These are phyloP conservation scores for Bryconaethiops microstoma DNA, from an alignment of 2,797 vertebrate genomes.

Conservation along the genomic window DNA sequence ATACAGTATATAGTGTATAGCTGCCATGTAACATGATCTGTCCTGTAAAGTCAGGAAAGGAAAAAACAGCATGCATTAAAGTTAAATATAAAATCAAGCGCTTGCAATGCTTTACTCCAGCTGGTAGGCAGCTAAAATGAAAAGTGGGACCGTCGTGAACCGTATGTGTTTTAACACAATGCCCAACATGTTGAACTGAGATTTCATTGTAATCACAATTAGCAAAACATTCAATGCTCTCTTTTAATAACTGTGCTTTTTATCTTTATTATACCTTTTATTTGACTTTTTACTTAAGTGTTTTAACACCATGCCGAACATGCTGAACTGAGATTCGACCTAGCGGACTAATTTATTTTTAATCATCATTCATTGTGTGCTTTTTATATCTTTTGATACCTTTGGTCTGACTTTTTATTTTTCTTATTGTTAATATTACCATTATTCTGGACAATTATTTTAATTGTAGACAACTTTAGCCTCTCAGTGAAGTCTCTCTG, in stretches of 20 bases:
- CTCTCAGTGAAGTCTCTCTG: no score
- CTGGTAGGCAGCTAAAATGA: slow-evolving; percentile 11
- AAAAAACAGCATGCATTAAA: slow-evolving; percentile 29
- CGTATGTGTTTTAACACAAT: not conserved
- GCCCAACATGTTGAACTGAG: not conserved
- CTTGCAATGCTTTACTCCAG: not conserved
- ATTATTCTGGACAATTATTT: no score
- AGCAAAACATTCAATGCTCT: not conserved
- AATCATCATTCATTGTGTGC: not conserved
- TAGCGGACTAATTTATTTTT: not conserved
- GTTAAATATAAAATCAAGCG: slow-evolving; percentile 36
- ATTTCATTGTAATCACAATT: not conserved
- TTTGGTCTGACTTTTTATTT: no score
- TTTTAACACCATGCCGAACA: not conserved
- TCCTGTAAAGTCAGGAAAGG: not conserved
- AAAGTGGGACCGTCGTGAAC: not conserved
- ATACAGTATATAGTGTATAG: not conserved
- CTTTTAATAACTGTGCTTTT: not conserved
- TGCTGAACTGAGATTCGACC: not conserved
- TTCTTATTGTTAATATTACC: no score
- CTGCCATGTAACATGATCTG: not conserved
- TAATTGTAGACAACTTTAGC: no score
- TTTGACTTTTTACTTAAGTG: no score
- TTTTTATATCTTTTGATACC: no score
- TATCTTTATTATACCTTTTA: not conserved